These are phyloP conservation scores for Lepidurus apus DNA, from an alignment of 1,140 invertebrate genomes.

Conservation along the genomic window DNA sequence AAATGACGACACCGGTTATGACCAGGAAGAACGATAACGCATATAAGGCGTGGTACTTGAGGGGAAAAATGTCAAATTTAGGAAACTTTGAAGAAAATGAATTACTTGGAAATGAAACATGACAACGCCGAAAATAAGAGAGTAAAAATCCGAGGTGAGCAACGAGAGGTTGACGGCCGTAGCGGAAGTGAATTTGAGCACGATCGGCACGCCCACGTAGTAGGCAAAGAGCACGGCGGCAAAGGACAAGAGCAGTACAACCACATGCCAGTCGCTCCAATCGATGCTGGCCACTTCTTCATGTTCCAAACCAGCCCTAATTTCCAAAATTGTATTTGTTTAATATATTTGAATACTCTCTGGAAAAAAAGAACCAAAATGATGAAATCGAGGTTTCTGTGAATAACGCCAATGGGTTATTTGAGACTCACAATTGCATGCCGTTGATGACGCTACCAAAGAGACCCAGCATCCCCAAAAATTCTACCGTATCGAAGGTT, in stretches of 20 bases:
- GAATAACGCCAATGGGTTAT: not conserved
- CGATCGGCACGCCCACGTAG: conserved; percentile 67
- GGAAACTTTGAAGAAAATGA: not conserved
- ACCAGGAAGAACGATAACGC: conserved; percentile 69
- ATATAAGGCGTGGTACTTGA: conserved; percentile 71
- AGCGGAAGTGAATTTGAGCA: conserved; percentile 70
- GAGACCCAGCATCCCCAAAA: conserved; percentile 76
- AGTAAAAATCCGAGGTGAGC: conserved; percentile 78
- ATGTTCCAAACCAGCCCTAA: conserved; percentile 52
- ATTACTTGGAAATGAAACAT: conserved; percentile 74
- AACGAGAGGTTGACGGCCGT: conserved; percentile 75
- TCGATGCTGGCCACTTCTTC: conserved; percentile 47
- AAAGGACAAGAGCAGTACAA: conserved; percentile 55
- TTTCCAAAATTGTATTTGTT: conserved; percentile 36
- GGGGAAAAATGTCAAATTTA: not conserved
- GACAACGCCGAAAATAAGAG: conserved; percentile 69
- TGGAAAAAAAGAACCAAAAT: not conserved
- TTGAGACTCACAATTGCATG: conserved; percentile 64
- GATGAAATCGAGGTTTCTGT: no score
- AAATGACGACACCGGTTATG: conserved; percentile 68
- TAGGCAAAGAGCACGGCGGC: conserved; percentile 65
- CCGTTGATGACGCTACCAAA: conserved; percentile 73
- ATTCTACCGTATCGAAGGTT: conserved; percentile 66
- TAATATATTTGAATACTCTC: not conserved
- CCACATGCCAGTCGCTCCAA: conserved; percentile 54